Conservation (phyloP, 2,113 vertebrate genomes). For the Pteruthius melanotis region DNA sequence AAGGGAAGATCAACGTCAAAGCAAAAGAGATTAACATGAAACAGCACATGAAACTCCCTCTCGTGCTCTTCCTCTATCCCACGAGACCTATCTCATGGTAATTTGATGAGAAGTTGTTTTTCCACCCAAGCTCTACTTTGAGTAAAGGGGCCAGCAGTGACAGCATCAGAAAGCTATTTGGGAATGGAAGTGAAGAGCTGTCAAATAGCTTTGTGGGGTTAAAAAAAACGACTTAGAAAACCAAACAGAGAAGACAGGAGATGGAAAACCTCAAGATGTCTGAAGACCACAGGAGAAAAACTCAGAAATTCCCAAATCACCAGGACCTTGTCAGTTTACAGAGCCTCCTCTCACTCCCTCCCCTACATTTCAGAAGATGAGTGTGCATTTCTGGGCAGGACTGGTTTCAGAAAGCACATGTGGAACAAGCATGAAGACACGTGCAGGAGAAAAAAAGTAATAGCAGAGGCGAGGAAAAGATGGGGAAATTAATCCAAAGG, state of each 20-base stretch:
- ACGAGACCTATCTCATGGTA: not conserved
- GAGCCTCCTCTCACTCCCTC: not conserved
- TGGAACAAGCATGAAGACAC: not conserved
- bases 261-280: not conserved
- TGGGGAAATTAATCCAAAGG: not conserved
- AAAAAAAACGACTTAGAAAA: not conserved
- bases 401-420: not conserved
- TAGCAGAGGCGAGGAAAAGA: not conserved
- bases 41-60: not conserved
- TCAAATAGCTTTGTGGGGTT: not conserved
- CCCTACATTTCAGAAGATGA: not conserved
- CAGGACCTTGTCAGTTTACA: not conserved
- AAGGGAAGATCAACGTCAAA: not conserved
- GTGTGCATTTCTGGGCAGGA: not conserved
- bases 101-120: constrained; percentile 18
- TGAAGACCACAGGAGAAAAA: not conserved
- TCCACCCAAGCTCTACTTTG: constrained; percentile 1
- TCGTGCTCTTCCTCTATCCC: not conserved
- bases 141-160: constrained; percentile 21
- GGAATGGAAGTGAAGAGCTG: not conserved
- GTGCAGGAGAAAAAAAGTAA: not conserved
- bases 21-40: not conserved
- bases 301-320: not conserved
- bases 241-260: not conserved
- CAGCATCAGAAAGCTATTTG: constrained; percentile 36